Base-by-base conservation (phyloP, 2,888 invertebrate species). In the Troides oblongomaculatus region DNA sequence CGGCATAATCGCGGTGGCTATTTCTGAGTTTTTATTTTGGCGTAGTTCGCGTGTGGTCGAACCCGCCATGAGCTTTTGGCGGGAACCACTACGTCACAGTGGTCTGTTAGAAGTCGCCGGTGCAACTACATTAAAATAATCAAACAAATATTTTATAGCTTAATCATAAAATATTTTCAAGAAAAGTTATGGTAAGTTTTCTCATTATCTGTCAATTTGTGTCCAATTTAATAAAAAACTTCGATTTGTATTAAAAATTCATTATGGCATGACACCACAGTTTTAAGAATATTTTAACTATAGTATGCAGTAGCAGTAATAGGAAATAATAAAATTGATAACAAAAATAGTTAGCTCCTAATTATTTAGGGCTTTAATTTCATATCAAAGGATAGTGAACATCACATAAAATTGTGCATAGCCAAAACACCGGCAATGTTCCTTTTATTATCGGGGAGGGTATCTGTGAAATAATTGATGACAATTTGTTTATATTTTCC, bases 1-100 rank as follows among this genome's bases (percentile, higher is more conserved):
- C 78, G 76, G 77, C 76, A 78, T 74, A 75, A 80, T 78, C 75
- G 85, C 82, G 81, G 74, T 80, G 83, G 89, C 89, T 92, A 92
- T 92, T 92, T 92, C 86, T 65, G 87, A 88, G 78, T 85, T 90
- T 90, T 92, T 92, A 92, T 92, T 92, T 92, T 89, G 84, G 90
- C 89, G 87, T 86, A 85, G 92, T 91, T 91, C 90, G 92, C 90
- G 92, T 92, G 92, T 92, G 92, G 92, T 91, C 88, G 85, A 76
- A 75, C 74, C 75, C 76, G 79, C 78, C 78, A 80, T 80, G 81
- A 78, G 82, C 81, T 88, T 90, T 90, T 90, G 90, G 92, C 91
- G 90, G 91, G 88, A 90, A 90, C 89, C 73, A 76, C 74, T 83
- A 76, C 77, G 81, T 81, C 84, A 86, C 82, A 88, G 84, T 84